Percentiles rank a stretch among this genome's conserved stretches.
Conservation (phyloP, 2,888 invertebrate species). For the Odontocolon sp. region DNA sequence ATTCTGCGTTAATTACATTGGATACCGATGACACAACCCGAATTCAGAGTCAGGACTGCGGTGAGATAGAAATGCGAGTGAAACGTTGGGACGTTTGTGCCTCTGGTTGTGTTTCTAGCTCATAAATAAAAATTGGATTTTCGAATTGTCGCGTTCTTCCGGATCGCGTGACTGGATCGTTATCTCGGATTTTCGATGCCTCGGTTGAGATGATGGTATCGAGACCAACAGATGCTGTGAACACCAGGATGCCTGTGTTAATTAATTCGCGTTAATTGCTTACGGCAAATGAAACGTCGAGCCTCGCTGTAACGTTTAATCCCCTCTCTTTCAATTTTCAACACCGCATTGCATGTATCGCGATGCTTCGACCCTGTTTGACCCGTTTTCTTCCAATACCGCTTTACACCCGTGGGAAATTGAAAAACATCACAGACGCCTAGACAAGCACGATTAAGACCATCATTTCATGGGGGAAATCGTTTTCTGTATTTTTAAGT, state of each 20-base stretch:
- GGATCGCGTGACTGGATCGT: slow-evolving; percentile 7
- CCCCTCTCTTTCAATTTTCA: slow-evolving; percentile 33
- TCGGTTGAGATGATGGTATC: background rate
- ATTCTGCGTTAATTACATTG: no score
- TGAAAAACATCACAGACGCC: slow-evolving; percentile 42
- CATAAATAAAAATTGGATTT: slow-evolving; percentile 21
- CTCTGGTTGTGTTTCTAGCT: background rate
- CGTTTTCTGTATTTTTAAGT: slow-evolving; percentile 29
- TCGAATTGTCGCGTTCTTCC: background rate
- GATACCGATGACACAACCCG: no score
- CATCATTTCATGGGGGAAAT: no score
- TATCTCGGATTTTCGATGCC: background rate
- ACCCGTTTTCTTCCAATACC: slow-evolving; percentile 28
- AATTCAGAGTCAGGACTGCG: no score
- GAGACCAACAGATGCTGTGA: background rate
- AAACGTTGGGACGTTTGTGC: background rate
- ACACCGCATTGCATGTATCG: background rate
- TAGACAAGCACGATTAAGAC: slow-evolving; percentile 43
- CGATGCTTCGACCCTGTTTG: background rate
- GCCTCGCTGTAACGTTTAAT: slow-evolving; percentile 27
- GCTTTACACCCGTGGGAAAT: slow-evolving; percentile 49
- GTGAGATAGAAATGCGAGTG: background rate
- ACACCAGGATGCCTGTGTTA: slow-evolving; percentile 3
- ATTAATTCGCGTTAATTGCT: slow-evolving; percentile 45
- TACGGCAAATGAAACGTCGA: slow-evolving; percentile 39